Conservation (phyloP, 2,888 invertebrate species). For the Tipula helvola region DNA sequence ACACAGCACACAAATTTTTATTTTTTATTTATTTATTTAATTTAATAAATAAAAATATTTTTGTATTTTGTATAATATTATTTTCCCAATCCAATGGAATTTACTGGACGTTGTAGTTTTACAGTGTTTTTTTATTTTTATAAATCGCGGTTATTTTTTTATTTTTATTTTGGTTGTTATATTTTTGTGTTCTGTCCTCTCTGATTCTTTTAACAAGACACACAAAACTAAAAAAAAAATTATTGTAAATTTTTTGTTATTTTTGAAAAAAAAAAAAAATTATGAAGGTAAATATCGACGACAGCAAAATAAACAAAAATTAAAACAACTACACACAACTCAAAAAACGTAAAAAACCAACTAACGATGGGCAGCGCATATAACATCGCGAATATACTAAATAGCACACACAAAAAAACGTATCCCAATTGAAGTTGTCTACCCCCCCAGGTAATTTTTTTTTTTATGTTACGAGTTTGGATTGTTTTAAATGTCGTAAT, state of each 20-base stretch:
- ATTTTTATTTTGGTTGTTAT: background rate
- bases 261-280: background rate
- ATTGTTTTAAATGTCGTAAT: slow-evolving; percentile 4
- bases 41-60: background rate
- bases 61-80: background rate
- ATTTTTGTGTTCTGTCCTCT: slow-evolving; percentile 4
- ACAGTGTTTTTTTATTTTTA: background rate
- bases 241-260: background rate
- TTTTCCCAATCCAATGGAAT: slow-evolving; percentile 4
- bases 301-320: background rate
- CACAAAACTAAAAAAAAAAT: background rate
- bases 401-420: background rate
- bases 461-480: background rate
- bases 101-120: background rate
- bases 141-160: background rate
- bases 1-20: background rate
- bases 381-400: background rate
- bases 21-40: background rate
- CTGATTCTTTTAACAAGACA: background rate
- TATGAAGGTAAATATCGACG: slow-evolving; percentile 4
- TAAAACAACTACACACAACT: background rate
- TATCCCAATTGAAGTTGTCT: background rate
- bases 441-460: background rate
- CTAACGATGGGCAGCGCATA: background rate
- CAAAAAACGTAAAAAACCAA: background rate